phyloP scores from a whole-genome alignment of 2,113 vertebrate species.

The Pitta sordida region DNA sequence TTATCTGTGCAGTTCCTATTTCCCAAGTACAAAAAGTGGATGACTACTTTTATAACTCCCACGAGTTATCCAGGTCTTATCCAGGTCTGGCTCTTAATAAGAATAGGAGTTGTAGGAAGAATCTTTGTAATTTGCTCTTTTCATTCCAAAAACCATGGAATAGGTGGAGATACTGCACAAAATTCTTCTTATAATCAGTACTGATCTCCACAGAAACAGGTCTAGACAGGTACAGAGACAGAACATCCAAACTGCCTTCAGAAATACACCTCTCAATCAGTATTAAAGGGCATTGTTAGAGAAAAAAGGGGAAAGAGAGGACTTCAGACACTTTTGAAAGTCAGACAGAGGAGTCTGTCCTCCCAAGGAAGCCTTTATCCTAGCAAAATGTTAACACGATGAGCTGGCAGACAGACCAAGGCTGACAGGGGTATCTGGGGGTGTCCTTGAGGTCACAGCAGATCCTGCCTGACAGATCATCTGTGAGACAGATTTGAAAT shows the following conservation, averaged over 20 bases:
- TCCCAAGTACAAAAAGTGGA: not conserved
- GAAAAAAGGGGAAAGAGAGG: not conserved
- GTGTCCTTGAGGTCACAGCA: not conserved
- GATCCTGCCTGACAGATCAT: not conserved
- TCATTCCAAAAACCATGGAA: not conserved
- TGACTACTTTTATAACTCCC: not conserved
- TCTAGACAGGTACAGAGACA: not conserved
- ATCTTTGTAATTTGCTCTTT: not conserved
- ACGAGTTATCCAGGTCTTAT: rapidly evolving
- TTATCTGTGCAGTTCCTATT: not conserved
- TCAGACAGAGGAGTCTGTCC: not conserved
- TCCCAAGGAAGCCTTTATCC: not conserved
- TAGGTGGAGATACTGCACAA: not conserved
- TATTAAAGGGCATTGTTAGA: not conserved
- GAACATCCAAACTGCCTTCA: not conserved
- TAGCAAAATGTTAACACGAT: not conserved
- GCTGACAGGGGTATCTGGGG: not conserved
- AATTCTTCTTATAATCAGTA: not conserved
- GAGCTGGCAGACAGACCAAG: not conserved
- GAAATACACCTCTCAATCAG: not conserved
- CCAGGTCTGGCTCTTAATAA: not conserved
- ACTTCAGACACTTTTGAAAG: not conserved
- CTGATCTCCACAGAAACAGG: not conserved
- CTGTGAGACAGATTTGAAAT: not conserved
- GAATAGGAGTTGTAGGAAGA: not conserved